Evolutionary conservation across 2,797 vertebrate species (phyloP).

Genomic region (Mus spretus): DNA sequence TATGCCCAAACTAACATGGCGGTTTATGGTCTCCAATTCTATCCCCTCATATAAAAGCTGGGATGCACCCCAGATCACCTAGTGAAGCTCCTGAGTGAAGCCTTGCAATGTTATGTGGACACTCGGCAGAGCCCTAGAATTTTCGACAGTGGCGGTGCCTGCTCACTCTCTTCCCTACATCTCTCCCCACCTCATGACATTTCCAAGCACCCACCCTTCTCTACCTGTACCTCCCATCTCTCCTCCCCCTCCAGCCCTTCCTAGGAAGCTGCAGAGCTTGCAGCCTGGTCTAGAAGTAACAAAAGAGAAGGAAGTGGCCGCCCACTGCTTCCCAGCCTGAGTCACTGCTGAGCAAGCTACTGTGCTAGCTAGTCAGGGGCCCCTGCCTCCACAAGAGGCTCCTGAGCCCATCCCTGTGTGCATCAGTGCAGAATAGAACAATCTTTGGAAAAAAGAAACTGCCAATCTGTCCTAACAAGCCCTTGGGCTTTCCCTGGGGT

Average conservation of each 20-base stretch:
- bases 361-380: neutral
- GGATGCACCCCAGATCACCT: neutral
- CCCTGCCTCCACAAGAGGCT: neutral
- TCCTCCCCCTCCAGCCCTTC: neutral
- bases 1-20: neutral
- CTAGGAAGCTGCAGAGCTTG: neutral
- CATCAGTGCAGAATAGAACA: neutral
- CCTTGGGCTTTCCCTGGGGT: neutral
- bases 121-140: neutral
- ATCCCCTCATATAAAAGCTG: neutral
- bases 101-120: neutral
- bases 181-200: neutral
- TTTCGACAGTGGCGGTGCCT: accelerated
- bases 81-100: accelerated
- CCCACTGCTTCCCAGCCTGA: conserved; percentile 58
- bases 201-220: neutral
- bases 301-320: neutral
- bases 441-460: neutral
- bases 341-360: neutral
- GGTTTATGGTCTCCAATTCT: neutral
- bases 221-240: neutral
- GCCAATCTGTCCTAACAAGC: neutral
- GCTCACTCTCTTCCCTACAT: accelerated
- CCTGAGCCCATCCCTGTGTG: neutral
- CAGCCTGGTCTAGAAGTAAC: neutral